phyloP scores from a whole-genome alignment of 2,113 vertebrate species.

The Chloropsis hardwickii region DNA sequence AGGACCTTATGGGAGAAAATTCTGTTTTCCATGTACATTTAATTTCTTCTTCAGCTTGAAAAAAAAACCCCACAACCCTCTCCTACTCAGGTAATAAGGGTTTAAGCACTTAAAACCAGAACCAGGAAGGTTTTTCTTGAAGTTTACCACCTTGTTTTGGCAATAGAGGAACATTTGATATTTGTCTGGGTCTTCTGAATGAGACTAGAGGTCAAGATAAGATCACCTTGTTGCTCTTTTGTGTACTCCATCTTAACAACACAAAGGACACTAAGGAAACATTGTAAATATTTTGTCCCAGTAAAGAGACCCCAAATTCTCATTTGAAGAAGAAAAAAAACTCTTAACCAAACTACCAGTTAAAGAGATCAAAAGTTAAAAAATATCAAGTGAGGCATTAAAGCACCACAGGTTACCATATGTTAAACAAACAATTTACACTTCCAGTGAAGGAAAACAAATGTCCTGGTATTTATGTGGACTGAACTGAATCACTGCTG shows the following conservation, averaged over 20 bases:
- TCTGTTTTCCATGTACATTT: neutral
- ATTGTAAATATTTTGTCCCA: slow-evolving; percentile 69
- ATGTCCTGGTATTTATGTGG: slow-evolving; percentile 20
- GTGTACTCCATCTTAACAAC: slow-evolving; percentile 69
- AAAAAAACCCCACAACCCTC: neutral
- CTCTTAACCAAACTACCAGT: neutral
- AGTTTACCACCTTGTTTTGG: slow-evolving; percentile 48
- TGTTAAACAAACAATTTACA: slow-evolving; percentile 67
- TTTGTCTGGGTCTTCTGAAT: slow-evolving; percentile 54
- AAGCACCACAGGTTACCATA: slow-evolving; percentile 55
- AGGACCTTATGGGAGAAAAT: neutral
- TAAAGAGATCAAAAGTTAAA: slow-evolving; percentile 64
- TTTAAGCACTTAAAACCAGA: slow-evolving; percentile 20
- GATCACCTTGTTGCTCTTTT: slow-evolving; percentile 68
- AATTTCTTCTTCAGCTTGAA: neutral
- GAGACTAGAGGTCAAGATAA: slow-evolving; percentile 64
- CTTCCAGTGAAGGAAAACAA: slow-evolving; percentile 50
- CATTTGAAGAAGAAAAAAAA: slow-evolving; percentile 35
- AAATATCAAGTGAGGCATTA: slow-evolving; percentile 36
- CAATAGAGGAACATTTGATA: slow-evolving; percentile 53
- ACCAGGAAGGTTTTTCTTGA: slow-evolving; percentile 4
- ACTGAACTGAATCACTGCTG: neutral
- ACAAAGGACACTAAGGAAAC: slow-evolving; percentile 61
- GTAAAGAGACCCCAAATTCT: slow-evolving; percentile 69
- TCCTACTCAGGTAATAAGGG: neutral